Conservation (phyloP, 1,140 invertebrate genomes). For the Ectropis grisescens region DNA sequence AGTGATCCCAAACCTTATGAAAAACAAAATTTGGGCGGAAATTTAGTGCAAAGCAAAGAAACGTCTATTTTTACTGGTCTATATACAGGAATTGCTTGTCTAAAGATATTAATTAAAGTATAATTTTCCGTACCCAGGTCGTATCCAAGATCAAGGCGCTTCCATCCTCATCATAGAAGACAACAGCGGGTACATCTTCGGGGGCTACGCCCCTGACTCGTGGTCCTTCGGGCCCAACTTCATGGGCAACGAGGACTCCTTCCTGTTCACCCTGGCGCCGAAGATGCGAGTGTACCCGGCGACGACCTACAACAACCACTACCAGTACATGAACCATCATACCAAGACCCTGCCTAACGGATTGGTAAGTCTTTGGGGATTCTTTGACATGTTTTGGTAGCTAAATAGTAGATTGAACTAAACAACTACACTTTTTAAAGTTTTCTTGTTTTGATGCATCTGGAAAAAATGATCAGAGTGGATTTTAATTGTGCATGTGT, state of each 20-base stretch:
- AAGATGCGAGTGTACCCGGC: slow-evolving; percentile 82
- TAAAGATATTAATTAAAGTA: too few species aligned
- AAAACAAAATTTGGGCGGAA: too few species aligned
- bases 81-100: too few species aligned
- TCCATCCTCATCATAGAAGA: slow-evolving; percentile 85
- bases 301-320: slow-evolving; percentile 89
- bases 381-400: too few species aligned
- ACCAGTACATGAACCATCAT: slow-evolving; percentile 90
- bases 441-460: too few species aligned
- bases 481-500: too few species aligned
- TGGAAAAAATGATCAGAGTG: too few species aligned
- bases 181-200: slow-evolving; percentile 87
- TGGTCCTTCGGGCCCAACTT: slow-evolving; percentile 74
- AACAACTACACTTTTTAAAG: too few species aligned
- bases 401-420: too few species aligned
- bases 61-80: too few species aligned
- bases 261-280: slow-evolving; percentile 87
- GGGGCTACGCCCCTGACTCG: slow-evolving; percentile 84
- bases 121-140: slow-evolving; percentile 68
- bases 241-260: slow-evolving; percentile 79
- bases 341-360: slow-evolving; percentile 94
- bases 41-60: too few species aligned
- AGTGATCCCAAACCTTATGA: too few species aligned
- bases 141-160: slow-evolving; percentile 83
- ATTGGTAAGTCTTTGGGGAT: slow-evolving; percentile 76